A percentile compares a stretch with the other conserved stretches of the same genome.
Conservation (phyloP, 2,113 vertebrate genomes). For the Stigmatopora argus region DNA sequence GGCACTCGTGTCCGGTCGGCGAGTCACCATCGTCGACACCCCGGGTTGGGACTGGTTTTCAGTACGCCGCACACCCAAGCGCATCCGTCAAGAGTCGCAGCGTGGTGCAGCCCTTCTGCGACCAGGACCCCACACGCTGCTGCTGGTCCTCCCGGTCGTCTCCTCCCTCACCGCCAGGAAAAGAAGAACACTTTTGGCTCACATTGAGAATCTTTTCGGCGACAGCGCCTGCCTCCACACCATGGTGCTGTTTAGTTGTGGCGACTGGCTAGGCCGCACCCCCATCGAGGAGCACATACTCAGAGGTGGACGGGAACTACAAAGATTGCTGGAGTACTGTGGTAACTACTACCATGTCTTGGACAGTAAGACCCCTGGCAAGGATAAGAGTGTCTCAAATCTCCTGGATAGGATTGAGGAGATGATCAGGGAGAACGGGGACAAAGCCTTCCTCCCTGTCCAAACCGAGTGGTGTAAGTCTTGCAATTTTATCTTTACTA, state of each 20-base stretch:
- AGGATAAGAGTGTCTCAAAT: constrained; percentile 61
- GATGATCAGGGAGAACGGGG: constrained; percentile 71
- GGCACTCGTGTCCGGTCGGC: constrained; percentile 64
- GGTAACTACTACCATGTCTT: constrained; percentile 73
- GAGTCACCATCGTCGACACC: constrained; percentile 71
- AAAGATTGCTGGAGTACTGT: constrained; percentile 68
- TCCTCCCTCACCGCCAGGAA: constrained; percentile 70
- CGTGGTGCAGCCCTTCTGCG: constrained; percentile 67
- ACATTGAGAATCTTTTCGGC: constrained; percentile 70
- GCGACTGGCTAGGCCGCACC: constrained; percentile 69
- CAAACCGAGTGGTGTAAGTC: constrained; percentile 67
- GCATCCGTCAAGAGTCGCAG: constrained; percentile 66
- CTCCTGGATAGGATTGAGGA: constrained; percentile 72
- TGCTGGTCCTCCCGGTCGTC: constrained; percentile 70
- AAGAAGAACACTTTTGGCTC: constrained; percentile 63
- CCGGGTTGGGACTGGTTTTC: constrained; percentile 76
- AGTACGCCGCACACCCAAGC: constrained; percentile 59
- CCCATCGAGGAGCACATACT: constrained; percentile 75
- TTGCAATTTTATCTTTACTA: neutral
- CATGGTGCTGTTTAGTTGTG: constrained; percentile 73
- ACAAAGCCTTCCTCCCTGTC: constrained; percentile 69
- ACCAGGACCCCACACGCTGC: constrained; percentile 69
- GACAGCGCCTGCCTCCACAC: constrained; percentile 67
- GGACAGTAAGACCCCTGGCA: constrained; percentile 67
- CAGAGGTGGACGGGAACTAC: constrained; percentile 63